Percentiles rank a stretch among this genome's conserved stretches.
Conservation (phyloP, 2,113 vertebrate species). For the Miniopterus natalensis region DNA sequence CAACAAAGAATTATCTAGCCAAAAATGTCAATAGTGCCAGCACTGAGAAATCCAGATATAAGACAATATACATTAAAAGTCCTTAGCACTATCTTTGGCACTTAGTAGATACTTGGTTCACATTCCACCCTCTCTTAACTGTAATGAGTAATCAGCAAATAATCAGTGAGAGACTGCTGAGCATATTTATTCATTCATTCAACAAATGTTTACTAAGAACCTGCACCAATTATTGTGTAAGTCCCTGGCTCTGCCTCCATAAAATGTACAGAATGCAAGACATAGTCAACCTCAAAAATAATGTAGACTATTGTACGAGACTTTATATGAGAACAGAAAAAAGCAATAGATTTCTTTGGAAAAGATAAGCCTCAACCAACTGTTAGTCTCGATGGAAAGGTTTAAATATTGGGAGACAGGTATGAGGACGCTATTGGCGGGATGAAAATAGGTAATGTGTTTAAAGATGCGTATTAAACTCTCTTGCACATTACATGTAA, state of each 20-base stretch:
- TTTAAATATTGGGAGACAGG: background rate
- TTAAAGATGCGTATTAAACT: background rate
- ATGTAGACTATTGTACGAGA: background rate
- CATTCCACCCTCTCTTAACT: background rate
- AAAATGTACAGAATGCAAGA: background rate
- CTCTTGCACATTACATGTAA: background rate
- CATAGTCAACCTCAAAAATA: background rate
- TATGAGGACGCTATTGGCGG: background rate
- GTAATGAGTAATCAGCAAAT: constrained; percentile 2
- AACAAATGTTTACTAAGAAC: background rate
- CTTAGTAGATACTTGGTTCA: background rate
- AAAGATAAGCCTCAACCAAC: background rate
- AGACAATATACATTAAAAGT: background rate
- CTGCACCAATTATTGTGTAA: background rate
- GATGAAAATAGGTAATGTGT: background rate
- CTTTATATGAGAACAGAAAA: constrained; percentile 16
- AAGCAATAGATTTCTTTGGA: background rate
- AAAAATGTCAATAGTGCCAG: background rate
- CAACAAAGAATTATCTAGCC: background rate
- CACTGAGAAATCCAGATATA: background rate
- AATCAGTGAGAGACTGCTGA: background rate
- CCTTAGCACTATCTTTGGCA: background rate
- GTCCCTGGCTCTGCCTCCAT: background rate
- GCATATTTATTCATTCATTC: background rate
- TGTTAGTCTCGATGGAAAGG: background rate